Base-by-base conservation (phyloP, 1,140 invertebrate genomes). In the Drosophila lacteicornis region DNA sequence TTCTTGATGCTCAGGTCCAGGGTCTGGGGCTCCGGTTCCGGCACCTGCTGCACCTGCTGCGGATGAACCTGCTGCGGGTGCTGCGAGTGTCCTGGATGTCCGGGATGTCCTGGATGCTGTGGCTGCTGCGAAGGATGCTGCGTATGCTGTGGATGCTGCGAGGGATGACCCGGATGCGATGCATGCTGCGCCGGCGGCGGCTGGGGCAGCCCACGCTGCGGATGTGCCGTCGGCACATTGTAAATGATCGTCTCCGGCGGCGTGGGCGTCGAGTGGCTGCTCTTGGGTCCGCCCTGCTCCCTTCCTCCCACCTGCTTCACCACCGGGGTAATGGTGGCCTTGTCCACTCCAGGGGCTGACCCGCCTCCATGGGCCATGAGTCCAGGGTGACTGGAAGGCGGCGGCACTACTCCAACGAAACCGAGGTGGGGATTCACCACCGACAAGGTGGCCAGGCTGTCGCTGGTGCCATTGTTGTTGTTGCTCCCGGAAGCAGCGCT, bases 1-100 rank as follows among this genome's bases (percentile, higher is more conserved):
- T 97, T 96, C 88, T 97, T 98, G 17, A 97, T 96, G 82, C 96
- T 97, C 42, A 98, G 91, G 90, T 98, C 97, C 0, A 98, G 93
- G 0, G 97, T 96, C 58, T 96, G 95, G 19, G 94, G 94, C 68
- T 95, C 95, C 4, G 93, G 87, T 8, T 63, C 94, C 93, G 46
- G 47, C 27, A 58, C 19, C 25, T 40, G 43, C 94, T 91, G 95
- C 93, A 19, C 95, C 93, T 71, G 77, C 50, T 58, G 60, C 13
- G 53, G 59, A 11, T 68, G 67, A 15, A 47, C n/a, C 17, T 80
- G 17, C n/a, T 53, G 59, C 11, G 59, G 57, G 19, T 69, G 47
- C 47, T 59, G 65, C 5, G 50, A 19, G 19, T 75, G 73, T n/a
- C 55, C 45, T 1, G 75, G 30, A 11, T 57, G 60, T 17, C 55